Conservation (phyloP, 1,140 invertebrate genomes). For the Drosophila varians region DNA sequence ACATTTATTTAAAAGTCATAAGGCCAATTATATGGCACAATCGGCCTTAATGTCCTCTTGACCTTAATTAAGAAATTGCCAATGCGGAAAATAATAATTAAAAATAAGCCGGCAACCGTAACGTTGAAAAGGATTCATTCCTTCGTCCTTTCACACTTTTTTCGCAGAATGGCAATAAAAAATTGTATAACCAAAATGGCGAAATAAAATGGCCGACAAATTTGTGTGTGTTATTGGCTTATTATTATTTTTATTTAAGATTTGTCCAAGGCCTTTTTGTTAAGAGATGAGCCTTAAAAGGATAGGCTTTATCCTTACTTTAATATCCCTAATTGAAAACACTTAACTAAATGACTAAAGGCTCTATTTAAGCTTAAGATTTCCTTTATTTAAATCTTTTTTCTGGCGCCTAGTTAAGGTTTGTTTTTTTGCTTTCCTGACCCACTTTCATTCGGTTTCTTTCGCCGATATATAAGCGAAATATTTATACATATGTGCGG, state of each 20-base stretch:
- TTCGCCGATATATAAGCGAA: not conserved
- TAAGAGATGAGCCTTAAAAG: no score
- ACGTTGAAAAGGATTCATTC: slow-evolving; percentile 51
- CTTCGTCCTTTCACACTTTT: not conserved
- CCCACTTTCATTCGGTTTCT: slow-evolving; percentile 18
- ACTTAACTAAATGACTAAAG: slow-evolving; percentile 5
- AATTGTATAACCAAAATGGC: no score
- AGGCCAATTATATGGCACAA: slow-evolving; percentile 59
- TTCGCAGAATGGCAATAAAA: slow-evolving; percentile 42
- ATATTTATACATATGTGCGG: not conserved
- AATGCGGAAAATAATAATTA: slow-evolving; percentile 80
- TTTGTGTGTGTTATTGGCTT: no score
- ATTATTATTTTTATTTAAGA: no score
- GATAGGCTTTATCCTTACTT: no score
- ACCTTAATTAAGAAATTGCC: slow-evolving; percentile 75
- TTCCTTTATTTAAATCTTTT: not conserved
- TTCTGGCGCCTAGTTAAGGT: not conserved
- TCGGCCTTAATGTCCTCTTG: no score
- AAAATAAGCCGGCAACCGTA: slow-evolving; percentile 62
- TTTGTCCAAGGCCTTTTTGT: no score
- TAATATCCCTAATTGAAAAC: slow-evolving; percentile 4
- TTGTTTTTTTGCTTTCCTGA: not conserved
- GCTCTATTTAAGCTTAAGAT: not conserved
- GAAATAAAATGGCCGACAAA: no score
- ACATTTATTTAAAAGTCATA: slow-evolving; percentile 74